A percentile compares a stretch with the other conserved stretches of the same genome.
Conservation (phyloP, 2,113 vertebrate species). For the Cettia cetti region DNA sequence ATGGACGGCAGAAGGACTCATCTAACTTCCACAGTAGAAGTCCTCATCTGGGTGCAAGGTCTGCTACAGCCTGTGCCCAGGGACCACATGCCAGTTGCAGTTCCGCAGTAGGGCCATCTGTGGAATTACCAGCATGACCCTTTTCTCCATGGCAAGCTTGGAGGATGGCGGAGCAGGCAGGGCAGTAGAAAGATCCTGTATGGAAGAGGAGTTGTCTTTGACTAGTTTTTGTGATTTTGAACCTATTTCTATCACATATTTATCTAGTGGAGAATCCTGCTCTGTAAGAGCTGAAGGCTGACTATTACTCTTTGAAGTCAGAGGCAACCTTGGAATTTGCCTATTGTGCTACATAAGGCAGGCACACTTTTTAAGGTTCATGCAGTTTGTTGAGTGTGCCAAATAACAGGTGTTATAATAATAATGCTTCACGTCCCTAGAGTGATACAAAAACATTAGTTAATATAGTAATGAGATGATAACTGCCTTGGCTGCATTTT, state of each 20-base stretch:
- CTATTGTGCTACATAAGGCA: not conserved
- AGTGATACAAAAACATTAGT: not conserved
- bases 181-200: not conserved
- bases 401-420: not conserved
- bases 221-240: not conserved
- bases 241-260: not conserved
- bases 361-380: not conserved
- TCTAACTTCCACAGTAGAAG: not conserved
- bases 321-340: not conserved
- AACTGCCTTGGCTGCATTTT: not conserved
- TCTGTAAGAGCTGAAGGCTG: not conserved
- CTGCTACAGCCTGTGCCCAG: not conserved
- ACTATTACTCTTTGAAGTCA: not conserved
- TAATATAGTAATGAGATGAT: not conserved
- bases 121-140: not conserved
- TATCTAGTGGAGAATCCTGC: not conserved
- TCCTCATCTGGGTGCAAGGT: not conserved
- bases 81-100: accelerated
- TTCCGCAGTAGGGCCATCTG: not conserved
- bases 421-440: not conserved
- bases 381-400: not conserved
- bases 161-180: not conserved
- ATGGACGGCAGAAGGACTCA: not conserved
- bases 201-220: not conserved
- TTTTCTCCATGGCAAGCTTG: not conserved